These are phyloP conservation scores for Heliconius hermathena DNA, from an alignment of 1,140 invertebrate species.

Conservation along the genomic window DNA sequence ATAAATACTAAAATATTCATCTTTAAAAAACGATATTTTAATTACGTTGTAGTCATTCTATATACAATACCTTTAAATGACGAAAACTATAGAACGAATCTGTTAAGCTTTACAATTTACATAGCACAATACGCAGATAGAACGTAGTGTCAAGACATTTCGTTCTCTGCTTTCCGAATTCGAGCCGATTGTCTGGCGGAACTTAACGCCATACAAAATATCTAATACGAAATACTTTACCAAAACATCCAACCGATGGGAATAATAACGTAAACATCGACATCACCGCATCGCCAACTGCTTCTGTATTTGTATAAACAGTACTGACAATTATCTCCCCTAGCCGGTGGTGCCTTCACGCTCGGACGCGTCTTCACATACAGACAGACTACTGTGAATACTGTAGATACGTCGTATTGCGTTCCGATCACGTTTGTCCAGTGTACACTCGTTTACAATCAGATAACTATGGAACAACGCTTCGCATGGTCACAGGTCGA, in stretches of 20 bases:
- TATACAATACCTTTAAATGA: too few species aligned
- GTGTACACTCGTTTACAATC: conserved; percentile 9
- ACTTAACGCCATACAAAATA: too few species aligned
- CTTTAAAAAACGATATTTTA: too few species aligned
- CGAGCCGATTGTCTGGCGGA: too few species aligned
- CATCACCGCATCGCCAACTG: conserved; percentile 1
- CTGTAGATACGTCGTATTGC: not conserved
- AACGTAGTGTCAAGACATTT: too few species aligned
- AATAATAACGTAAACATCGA: not conserved
- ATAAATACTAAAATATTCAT: too few species aligned
- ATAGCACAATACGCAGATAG: too few species aligned
- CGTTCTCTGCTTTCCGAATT: too few species aligned
- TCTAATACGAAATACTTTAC: not conserved
- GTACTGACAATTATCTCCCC: not conserved
- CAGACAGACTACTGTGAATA: too few species aligned
- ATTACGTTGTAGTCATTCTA: too few species aligned
- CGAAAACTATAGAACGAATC: too few species aligned
- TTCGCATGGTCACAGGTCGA: not conserved
- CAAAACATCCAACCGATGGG: not conserved
- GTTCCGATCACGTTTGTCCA: not conserved
- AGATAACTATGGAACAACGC: not conserved
- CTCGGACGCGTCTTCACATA: conserved; percentile 7
- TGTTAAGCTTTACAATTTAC: too few species aligned
- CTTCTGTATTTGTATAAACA: not conserved
- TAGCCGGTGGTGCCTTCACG: not conserved